These are phyloP conservation scores for Psilopogon haemacephalus DNA, from an alignment of 2,113 vertebrate genomes.

Conservation along the genomic window DNA sequence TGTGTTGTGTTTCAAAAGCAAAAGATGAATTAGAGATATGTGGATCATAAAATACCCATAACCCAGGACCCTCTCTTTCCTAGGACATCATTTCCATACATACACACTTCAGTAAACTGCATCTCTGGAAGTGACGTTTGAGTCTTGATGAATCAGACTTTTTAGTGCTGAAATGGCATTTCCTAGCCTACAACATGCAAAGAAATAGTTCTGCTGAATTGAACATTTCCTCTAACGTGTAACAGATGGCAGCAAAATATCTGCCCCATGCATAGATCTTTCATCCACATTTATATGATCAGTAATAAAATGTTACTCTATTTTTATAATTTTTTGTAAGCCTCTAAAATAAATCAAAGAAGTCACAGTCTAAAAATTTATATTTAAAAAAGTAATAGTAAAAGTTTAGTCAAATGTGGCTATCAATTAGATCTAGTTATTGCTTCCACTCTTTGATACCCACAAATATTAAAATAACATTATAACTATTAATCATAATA, in stretches of 20 bases:
- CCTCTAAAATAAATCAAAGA: constrained; percentile 1
- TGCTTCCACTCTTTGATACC: constrained; percentile 1
- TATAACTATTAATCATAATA: constrained; percentile 46
- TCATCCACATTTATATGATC: background rate
- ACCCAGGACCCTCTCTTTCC: background rate
- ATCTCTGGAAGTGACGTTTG: constrained; percentile 56
- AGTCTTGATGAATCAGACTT: constrained; percentile 51
- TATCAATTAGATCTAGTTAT: constrained; percentile 35
- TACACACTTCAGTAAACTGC: constrained; percentile 32
- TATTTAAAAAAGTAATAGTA: constrained; percentile 30
- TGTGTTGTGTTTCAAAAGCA: constrained; percentile 73
- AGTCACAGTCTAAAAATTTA: background rate
- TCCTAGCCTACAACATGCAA: constrained; percentile 55
- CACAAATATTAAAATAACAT: constrained; percentile 47
- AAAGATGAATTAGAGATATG: constrained; percentile 60
- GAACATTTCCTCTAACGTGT: background rate
- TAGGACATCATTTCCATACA: constrained; percentile 49
- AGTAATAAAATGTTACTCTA: background rate
- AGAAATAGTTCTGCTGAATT: constrained; percentile 55
- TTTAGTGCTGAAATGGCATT: constrained; percentile 63
- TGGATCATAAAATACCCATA: constrained; percentile 56
- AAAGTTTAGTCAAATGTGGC: constrained; percentile 45
- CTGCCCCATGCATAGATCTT: background rate
- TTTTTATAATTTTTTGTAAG: background rate
- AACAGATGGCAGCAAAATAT: constrained; percentile 17